Evolutionary conservation across 1,140 invertebrate genomes (phyloP), one percentile per base, ranked within the genome.

Genomic region (Pemphigus obesinymphae): DNA sequence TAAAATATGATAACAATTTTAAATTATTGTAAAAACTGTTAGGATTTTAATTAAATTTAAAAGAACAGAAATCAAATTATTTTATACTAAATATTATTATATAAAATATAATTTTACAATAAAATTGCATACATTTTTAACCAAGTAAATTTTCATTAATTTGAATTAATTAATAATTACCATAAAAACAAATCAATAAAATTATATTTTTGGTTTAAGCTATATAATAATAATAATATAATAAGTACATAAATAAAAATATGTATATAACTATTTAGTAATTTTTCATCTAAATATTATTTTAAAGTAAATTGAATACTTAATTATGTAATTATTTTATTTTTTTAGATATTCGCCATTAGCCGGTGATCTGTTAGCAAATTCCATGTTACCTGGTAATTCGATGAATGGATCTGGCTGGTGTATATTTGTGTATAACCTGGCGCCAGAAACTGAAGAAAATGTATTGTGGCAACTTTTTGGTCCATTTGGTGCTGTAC

Each of bases 391-490:
- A 83, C 93, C 94, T 11, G 93, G 93, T 58, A 94, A 93, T 85
- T 90, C 92, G 83, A 93, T 93, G 89, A 93, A 92, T 86, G 92
- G 93, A 75, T 94, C 94, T 84, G 95, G 95, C 68, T 99, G 96
- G 95, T 99, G 97, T 88, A 97, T 99, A 87, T 99, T 99, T 88
- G 97, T 99, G 11, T 99, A 98, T 90, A 99, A 99, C 88, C 89
- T 99, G 83, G 96, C 96, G 0, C 97, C 97, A 3, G 98, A 99
- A 87, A 98, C 97, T 0, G 97, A 99, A 88, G 98, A 99, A 88
- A 97, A 96, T 88, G 95, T 98, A 63, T 90, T 99, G 73, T 99
- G 98, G 98, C 97, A 99, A 87, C 89, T 99, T 83, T 99, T 99
- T 89, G 98, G 97, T 6, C 98, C 97, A 7, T 99, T 99, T 88